phyloP scores from a whole-genome alignment of 2,113 vertebrate species.

The Paralichthys olivaceus region DNA sequence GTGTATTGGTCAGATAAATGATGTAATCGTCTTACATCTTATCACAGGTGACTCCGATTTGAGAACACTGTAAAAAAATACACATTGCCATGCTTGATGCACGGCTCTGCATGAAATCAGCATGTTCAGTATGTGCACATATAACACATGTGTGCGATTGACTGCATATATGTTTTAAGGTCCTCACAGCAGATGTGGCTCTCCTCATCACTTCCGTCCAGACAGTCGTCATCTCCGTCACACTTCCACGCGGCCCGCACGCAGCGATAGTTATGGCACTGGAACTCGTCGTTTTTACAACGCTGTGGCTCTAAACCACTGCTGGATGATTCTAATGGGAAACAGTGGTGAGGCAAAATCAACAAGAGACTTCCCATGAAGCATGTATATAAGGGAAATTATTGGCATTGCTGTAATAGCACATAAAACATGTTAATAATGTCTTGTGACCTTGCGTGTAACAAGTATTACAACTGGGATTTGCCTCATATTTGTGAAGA shows the following conservation, averaged over 20 bases:
- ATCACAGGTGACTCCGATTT: not conserved
- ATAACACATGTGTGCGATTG: not conserved
- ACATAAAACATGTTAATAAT: conserved; percentile 56
- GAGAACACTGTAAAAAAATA: conserved; percentile 1
- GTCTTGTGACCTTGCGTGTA: conserved; percentile 37
- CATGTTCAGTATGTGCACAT: not conserved
- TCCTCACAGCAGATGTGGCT: conserved; percentile 88
- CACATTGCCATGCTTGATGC: too few relatives aligned
- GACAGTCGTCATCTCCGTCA: conserved; percentile 95
- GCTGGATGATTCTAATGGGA: conserved; percentile 77
- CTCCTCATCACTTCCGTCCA: conserved; percentile 94
- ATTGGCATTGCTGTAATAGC: conserved; percentile 51
- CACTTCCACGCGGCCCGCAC: conserved; percentile 92
- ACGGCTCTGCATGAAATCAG: too few relatives aligned
- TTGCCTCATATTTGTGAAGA: conserved; percentile 31
- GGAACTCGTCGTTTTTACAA: conserved; percentile 92
- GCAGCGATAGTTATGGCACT: conserved; percentile 91
- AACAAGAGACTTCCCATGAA: conserved; percentile 29
- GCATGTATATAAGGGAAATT: conserved; percentile 27
- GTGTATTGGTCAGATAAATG: not conserved
- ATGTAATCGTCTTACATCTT: not conserved
- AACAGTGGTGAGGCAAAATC: conserved; percentile 21
- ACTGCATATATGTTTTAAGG: conserved; percentile 14
- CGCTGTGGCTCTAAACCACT: conserved; percentile 78
- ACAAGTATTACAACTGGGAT: conserved; percentile 43